A percentile compares a stretch with the other conserved stretches of the same genome.
Evolutionary conservation across 2,113 vertebrate genomes (phyloP).

Genomic region (Rhodinocichla rosea): DNA sequence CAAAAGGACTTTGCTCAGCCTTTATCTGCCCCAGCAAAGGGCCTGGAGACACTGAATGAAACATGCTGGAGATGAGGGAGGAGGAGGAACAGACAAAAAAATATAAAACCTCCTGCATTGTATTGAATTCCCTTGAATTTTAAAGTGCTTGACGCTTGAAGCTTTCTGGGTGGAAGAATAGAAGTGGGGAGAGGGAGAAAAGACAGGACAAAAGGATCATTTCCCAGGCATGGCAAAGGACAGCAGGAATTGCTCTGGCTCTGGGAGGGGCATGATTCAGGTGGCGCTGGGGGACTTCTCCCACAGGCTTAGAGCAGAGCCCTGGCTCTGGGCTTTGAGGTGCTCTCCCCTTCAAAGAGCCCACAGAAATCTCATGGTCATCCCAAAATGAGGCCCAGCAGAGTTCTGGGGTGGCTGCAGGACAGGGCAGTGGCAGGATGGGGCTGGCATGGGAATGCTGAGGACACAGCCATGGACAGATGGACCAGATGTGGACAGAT

Average conservation of each 20-base stretch:
- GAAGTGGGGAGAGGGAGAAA: background rate
- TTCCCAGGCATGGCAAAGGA: background rate
- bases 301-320: background rate
- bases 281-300: background rate
- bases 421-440: background rate
- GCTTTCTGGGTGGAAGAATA: background rate
- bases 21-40: constrained; percentile 1
- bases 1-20: background rate
- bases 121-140: background rate
- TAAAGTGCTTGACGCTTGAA: background rate
- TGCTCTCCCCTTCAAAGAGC: background rate
- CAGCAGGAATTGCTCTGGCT: fast-evolving
- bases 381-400: background rate
- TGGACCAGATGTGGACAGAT: background rate
- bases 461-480: background rate
- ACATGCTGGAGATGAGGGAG: background rate
- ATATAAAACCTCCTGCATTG: background rate
- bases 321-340: background rate
- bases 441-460: background rate
- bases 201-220: background rate
- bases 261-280: background rate
- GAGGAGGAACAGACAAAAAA: background rate
- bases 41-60: background rate
- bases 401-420: fast-evolving
- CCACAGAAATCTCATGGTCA: fast-evolving